Evolutionary conservation across 1,140 invertebrate species (phyloP).

Genomic region (Drosophila parvula): DNA sequence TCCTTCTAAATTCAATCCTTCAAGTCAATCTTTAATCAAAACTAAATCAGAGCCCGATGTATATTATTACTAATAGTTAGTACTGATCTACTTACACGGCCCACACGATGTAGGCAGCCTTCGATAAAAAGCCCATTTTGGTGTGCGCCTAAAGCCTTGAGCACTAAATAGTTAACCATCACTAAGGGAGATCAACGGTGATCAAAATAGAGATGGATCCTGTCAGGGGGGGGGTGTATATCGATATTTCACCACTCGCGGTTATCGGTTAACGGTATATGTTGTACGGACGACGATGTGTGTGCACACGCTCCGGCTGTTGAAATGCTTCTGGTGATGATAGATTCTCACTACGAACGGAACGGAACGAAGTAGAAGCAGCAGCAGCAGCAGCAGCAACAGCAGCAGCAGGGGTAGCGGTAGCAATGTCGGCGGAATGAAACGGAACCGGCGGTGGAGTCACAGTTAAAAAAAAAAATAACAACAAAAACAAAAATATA

Average conservation of each 20-base stretch:
- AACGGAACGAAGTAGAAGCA: constrained; percentile 28
- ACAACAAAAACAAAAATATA: constrained; percentile 2
- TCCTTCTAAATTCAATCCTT: background rate
- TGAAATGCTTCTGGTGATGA: constrained; percentile 65
- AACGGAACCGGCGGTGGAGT: constrained; percentile 40
- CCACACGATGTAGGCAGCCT: constrained; percentile 89
- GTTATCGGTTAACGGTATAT: constrained; percentile 10
- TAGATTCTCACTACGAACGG: constrained; percentile 26
- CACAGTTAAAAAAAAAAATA: constrained; percentile 33
- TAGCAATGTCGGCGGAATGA: constrained; percentile 10
- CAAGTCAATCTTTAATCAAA: too few species aligned
- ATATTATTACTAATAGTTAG: too few species aligned
- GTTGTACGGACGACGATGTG: constrained; percentile 2
- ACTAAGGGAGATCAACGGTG: constrained; percentile 31
- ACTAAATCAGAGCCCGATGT: too few species aligned
- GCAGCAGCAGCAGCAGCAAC: constrained; percentile 7
- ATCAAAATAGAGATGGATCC: constrained; percentile 2
- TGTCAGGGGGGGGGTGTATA: constrained; percentile 5
- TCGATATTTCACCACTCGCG: constrained; percentile 5
- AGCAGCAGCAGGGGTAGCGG: background rate
- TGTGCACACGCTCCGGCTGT: constrained; percentile 47
- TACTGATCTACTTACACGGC: constrained; percentile 87
- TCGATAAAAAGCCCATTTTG: constrained; percentile 88
- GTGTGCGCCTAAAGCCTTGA: constrained; percentile 46
- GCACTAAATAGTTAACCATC: constrained; percentile 54